Evolutionary conservation across 2,888 invertebrate genomes (phyloP).

Genomic region (Carcina quercana): DNA sequence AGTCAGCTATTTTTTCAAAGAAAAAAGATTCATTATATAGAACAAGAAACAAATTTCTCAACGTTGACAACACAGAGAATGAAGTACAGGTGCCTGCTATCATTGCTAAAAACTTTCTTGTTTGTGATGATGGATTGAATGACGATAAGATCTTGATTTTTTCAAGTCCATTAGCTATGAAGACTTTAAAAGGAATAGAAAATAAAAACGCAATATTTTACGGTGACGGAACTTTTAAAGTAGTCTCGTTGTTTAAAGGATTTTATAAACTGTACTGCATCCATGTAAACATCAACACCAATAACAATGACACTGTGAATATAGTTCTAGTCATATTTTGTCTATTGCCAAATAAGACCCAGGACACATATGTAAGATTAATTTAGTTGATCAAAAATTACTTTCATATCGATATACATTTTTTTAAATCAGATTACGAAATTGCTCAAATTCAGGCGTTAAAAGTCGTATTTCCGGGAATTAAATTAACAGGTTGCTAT

Average conservation of each 20-base stretch:
- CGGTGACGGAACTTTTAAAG: neutral
- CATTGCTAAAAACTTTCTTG: neutral
- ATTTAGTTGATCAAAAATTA: neutral
- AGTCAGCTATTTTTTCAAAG: neutral
- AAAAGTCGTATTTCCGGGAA: constrained; percentile 5
- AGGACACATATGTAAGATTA: neutral
- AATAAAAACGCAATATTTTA: neutral
- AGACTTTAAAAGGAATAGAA: neutral
- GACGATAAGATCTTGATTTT: neutral
- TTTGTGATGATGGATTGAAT: neutral
- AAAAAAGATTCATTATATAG: neutral
- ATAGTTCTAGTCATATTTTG: neutral
- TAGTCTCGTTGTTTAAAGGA: neutral
- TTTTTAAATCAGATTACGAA: constrained; percentile 8
- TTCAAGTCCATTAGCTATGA: neutral
- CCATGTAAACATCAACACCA: neutral
- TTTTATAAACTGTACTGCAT: neutral
- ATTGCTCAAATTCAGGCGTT: constrained; percentile 8
- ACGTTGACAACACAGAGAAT: neutral
- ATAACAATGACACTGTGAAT: neutral
- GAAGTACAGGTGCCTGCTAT: neutral
- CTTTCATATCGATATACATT: neutral
- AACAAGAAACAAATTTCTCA: neutral
- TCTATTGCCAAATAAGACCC: neutral
- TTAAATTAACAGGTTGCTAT: constrained; percentile 7